Evolutionary conservation across 2,113 vertebrate species (phyloP).

Genomic region (Colius striatus): DNA sequence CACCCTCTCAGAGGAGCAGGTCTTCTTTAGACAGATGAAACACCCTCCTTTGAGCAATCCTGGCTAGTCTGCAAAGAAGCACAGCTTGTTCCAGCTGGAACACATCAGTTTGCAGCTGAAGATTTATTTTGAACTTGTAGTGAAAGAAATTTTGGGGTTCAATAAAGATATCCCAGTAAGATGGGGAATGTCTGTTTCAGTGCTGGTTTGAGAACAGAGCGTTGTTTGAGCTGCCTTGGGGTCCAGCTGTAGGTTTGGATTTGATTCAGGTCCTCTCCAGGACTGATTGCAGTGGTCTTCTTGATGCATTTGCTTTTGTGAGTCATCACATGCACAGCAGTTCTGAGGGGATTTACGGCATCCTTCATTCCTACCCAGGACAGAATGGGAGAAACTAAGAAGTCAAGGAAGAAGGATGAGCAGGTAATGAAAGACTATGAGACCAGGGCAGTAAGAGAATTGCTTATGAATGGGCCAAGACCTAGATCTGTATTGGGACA

Average conservation of each 20-base stretch:
- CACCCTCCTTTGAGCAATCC: background rate
- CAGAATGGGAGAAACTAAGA: background rate
- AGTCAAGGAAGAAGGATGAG: background rate
- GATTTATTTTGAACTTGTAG: background rate
- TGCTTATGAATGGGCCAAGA: background rate
- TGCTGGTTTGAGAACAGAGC: background rate
- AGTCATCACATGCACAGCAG: background rate
- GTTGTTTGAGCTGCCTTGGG: background rate
- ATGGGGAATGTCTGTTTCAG: background rate
- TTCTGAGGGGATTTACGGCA: background rate
- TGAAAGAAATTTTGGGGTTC: background rate
- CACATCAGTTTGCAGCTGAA: background rate
- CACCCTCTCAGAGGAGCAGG: background rate
- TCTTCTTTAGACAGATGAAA: background rate
- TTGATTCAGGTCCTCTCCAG: background rate
- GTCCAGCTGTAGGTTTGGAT: background rate
- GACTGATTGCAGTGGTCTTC: background rate
- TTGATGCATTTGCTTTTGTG: background rate
- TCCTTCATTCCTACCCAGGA: background rate
- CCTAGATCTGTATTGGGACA: background rate
- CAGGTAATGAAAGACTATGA: background rate
- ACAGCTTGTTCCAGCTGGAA: background rate
- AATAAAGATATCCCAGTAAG: background rate
- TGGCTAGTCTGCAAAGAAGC: background rate
- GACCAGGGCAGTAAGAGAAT: background rate